Base-by-base conservation (phyloP, 2,113 vertebrate genomes). In the Mus pahari region DNA sequence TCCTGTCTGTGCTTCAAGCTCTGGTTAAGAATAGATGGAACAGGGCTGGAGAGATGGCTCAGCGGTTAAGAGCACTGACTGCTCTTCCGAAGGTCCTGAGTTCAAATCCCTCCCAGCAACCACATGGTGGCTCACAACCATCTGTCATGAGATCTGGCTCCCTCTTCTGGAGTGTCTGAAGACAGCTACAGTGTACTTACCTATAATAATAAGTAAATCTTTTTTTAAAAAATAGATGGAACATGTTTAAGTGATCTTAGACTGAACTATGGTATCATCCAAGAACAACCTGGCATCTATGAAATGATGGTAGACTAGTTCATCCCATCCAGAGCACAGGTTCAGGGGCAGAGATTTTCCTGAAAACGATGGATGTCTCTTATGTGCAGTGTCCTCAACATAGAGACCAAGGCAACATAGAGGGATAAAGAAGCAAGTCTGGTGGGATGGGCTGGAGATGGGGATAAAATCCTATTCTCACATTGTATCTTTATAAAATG, bases 261-360 rank as follows among this genome's bases (percentile, higher is more conserved):
- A 90, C n/a, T 86, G 75, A 33, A 91, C 12, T 17, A 60, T 36
- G 45, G 70, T 64, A 7, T 55, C 70, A 91, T 90, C 86, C 20
- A 83, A 74, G 19, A 82, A 70, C 10, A 70, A 53, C 45, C 28
- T 90, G 50, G 45, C 71, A 48, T 90, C 96, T 86, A 39, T 86
- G 50, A 96, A 95, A 95, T 75, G 64, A 91, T 33, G 45, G 4
- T 78, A 14, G 60, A 91, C 90, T 31, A 66, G 2, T 60, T n/a
- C 53, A 93, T 90, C n/a, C 50, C 92, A 73, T 16, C 12, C 62
- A 31, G 22, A 71, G 70, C 45, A 86, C 13, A 31, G 50, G 5
- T 39, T 79, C 28, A 88, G 36, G n/a, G 19, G 20, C 58, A 95
- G 62, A 92, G 13, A 28, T 86, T 86, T 71, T 3, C 28, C 68